A percentile compares a stretch with the other conserved stretches of the same genome.
These are phyloP conservation scores for Oryzias javanicus DNA, from an alignment of 2,113 vertebrate species.

Conservation along the genomic window DNA sequence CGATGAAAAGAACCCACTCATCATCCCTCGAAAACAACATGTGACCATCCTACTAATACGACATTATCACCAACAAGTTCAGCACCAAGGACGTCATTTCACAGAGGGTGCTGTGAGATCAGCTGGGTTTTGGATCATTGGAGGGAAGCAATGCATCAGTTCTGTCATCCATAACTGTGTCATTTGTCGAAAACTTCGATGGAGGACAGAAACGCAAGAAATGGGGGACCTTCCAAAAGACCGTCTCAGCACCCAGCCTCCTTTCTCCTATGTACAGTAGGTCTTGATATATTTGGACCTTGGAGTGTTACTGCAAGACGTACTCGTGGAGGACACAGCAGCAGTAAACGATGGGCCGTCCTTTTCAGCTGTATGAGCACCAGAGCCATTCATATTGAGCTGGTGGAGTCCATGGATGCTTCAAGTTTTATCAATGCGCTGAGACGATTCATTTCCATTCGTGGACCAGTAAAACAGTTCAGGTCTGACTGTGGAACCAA, in stretches of 20 bases:
- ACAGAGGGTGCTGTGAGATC: background rate
- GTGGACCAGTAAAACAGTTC: background rate
- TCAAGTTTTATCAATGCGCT: constrained; percentile 2
- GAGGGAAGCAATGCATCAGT: background rate
- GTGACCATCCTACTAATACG: background rate
- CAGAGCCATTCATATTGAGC: background rate
- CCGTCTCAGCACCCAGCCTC: background rate
- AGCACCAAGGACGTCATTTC: background rate
- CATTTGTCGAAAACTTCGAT: background rate
- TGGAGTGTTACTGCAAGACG: background rate
- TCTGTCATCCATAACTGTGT: background rate
- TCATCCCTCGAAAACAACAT: background rate
- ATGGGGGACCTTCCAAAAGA: background rate
- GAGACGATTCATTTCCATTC: background rate
- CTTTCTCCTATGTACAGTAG: background rate
- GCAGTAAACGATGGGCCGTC: background rate
- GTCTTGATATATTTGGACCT: background rate
- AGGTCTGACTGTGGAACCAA: background rate
- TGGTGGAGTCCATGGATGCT: background rate
- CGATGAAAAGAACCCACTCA: background rate
- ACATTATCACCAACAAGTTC: background rate
- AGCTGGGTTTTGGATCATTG: constrained; percentile 1
- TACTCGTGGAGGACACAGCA: accelerated
- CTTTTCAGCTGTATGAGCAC: background rate
- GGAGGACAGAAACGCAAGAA: background rate